Evolutionary conservation across 2,888 invertebrate genomes (phyloP), one percentile per base, ranked within the genome.

Genomic region (Rhingia rostrata): DNA sequence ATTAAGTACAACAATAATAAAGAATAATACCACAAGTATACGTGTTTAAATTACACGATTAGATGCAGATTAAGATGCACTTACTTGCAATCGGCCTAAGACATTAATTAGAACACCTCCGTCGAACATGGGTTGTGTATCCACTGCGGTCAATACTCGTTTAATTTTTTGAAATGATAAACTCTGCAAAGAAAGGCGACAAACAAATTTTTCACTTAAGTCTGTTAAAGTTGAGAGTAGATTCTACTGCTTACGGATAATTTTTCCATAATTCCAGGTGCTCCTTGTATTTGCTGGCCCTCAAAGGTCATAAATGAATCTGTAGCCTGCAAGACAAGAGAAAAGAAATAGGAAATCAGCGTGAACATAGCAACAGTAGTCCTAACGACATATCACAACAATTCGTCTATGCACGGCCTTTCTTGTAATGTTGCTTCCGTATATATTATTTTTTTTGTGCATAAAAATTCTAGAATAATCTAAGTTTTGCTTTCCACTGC

Each of bases 91-190:
- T 93, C 98, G 96, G 88, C 99, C 99, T 88, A 99, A 94, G 66
- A 99, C 99, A 93, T 97, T 97, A 88, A 99, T 97, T 91, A 99
- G 92, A 87, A 99, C 97, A 86, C 98, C 98, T 81, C 98, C 99
- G 92, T 98, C 99, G 90, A 97, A 96, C 94, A 97, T 98, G n/a
- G 99, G 99, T 92, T 99, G 99, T 61, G 97, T 97, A 92, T 99
- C 99, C 85, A 98, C 95, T 33, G 97, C 96, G 79, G 99, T 98
- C 90, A 99, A 95, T 89, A 95, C 94, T 92, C 98, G 95, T 91
- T 95, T 95, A 89, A 99, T 98, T 93, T 96, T 97, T 94, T 97
- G 96, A 93, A 99, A 98, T 87, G 95, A 94, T 91, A 99, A 93
- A 90, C 95, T 94, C 97, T 98, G 74, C 10, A 78, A 81, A 51